phyloP scores from a whole-genome alignment of 2,113 vertebrate genomes.

The Phaethon lepturus region DNA sequence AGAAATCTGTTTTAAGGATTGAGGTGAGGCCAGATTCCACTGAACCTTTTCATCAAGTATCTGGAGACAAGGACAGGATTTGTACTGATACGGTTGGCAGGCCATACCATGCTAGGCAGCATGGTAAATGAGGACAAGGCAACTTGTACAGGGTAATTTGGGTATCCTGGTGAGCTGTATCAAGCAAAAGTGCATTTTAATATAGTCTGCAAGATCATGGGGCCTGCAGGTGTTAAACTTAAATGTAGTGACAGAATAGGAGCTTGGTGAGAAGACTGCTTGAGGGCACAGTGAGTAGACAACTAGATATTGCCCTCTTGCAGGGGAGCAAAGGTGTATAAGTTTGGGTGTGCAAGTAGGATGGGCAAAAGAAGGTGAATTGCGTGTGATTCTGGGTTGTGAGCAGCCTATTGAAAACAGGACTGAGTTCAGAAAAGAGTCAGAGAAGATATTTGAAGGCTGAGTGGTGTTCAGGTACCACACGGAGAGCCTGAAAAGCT shows the following conservation, averaged over 20 bases:
- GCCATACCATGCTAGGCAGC: neutral
- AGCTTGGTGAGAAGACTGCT: neutral
- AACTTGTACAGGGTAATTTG: neutral
- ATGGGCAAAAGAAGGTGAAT: neutral
- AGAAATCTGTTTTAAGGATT: slow-evolving; percentile 2
- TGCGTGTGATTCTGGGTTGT: rapidly evolving
- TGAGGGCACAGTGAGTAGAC: neutral
- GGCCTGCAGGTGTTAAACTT: neutral
- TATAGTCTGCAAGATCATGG: neutral
- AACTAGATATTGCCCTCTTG: neutral
- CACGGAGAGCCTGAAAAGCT: neutral
- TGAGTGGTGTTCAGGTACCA: neutral
- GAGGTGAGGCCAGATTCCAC: neutral
- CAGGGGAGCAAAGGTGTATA: neutral
- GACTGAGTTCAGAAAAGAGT: neutral
- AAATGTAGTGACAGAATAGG: neutral
- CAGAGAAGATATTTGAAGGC: neutral
- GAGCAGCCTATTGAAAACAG: neutral
- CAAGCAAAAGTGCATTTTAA: neutral
- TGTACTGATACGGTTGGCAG: neutral
- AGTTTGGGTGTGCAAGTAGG: neutral
- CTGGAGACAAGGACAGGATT: neutral
- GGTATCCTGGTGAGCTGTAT: neutral
- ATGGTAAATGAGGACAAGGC: neutral
- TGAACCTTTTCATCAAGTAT: neutral